Base-by-base conservation (phyloP, 2,888 invertebrate species). In the Drosophila limbata region DNA sequence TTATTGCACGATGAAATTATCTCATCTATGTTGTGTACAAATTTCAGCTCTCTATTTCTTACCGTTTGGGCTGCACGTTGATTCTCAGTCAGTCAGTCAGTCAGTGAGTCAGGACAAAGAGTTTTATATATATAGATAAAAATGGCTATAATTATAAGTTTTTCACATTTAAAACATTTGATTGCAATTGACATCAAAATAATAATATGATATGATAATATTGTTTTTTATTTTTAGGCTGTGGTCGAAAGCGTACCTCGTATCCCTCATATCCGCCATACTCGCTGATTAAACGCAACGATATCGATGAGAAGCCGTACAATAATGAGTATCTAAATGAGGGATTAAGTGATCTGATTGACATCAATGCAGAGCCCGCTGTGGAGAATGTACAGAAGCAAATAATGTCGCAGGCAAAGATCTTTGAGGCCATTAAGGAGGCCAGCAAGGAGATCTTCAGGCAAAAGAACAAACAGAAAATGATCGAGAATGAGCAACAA, bases 351-450 rank as follows among this genome's bases (percentile, higher is more conserved):
- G 94, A 95, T 31, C 92, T 96, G 25, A 92, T 96, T 74, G 96
- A 96, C 84, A 92, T 95, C 55, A 95, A 95, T 51, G 95, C 95
- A 15, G 95, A 95, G 84, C 95, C 95, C 0, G 95, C 95, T 8
- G 95, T 95, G 5, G 95, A 96, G 84, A 96, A 96, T 81, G 93
- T 96, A 0, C 96, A 95, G 77, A 94, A 96, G 74, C 96, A 96
- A 91, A 96, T 96, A 17, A 94, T 96, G 91, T 96, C 96, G 0
- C 96, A 96, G 92, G 96, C 96, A 0, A 91, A 91, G 67, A 90
- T 91, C 31, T 96, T 96, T 95, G 96, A 96, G 87, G 96, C 96
- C 3, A 95, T 96, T 17, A 96, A 96, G 86, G 96, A 96, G 84
- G 96, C 96, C 1, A 95, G 95, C 90, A 94, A 94, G 11, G 96